Percentiles rank a stretch among this genome's conserved stretches.
Conservation (phyloP, 2,113 vertebrate genomes). For the Semicossyphus pulcher region DNA sequence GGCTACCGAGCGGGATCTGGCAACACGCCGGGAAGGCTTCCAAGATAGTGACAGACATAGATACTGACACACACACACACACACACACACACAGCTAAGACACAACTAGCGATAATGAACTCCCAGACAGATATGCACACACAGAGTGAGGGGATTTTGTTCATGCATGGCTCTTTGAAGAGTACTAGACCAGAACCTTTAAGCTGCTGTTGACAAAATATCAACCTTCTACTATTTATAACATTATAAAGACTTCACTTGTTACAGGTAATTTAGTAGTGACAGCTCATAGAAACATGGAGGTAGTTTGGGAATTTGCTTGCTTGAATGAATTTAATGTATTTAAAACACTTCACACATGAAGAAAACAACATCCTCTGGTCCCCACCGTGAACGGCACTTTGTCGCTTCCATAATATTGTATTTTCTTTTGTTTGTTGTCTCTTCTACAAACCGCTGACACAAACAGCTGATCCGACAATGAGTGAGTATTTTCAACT, state of each 20-base stretch:
- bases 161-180: slow-evolving; percentile 12
- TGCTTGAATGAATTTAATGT: too few relatives aligned
- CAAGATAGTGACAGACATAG: slow-evolving; percentile 57
- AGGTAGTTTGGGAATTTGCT: neutral
- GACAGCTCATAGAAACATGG: neutral
- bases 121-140: slow-evolving; percentile 19
- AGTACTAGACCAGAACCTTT: neutral
- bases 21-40: slow-evolving; percentile 37
- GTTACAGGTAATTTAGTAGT: neutral
- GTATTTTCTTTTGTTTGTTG: too few relatives aligned
- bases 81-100: slow-evolving; percentile 19
- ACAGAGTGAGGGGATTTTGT: neutral
- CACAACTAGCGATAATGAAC: slow-evolving; percentile 8
- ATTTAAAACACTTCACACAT: too few relatives aligned
- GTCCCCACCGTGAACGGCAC: too few relatives aligned
- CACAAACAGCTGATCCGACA: too few relatives aligned
- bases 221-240: slow-evolving; percentile 3
- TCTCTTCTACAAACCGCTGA: too few relatives aligned
- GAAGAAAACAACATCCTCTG: too few relatives aligned
- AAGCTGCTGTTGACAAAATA: slow-evolving; percentile 41
- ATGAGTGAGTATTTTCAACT: too few relatives aligned
- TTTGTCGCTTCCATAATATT: too few relatives aligned
- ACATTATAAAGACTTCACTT: neutral
- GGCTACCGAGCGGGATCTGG: slow-evolving; percentile 17
- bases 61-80: slow-evolving; percentile 24